Conservation (phyloP, 2,888 invertebrate genomes). For the Laspeyria flexula region DNA sequence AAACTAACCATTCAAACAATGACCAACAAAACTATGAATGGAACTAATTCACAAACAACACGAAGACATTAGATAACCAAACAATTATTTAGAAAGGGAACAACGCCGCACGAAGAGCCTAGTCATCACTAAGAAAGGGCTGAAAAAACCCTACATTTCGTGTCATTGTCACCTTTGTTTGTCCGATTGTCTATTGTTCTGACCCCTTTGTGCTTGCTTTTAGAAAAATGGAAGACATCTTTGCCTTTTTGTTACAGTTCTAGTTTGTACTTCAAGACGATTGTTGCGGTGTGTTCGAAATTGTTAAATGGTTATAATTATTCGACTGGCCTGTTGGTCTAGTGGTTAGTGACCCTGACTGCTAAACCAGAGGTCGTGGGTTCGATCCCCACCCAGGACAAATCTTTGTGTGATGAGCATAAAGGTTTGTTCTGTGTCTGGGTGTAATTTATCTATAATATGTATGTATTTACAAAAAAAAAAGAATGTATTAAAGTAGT, state of each 20-base stretch:
- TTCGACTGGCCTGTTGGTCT: too few species aligned
- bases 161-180: conserved; percentile 33
- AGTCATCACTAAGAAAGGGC: conserved; percentile 37
- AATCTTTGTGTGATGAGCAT: too few species aligned
- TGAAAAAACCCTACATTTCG: conserved; percentile 37
- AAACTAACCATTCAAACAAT: conserved; percentile 11
- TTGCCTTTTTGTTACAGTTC: conserved; percentile 16
- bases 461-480: too few species aligned
- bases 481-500: too few species aligned
- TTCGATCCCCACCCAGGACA: too few species aligned
- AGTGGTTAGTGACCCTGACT: too few species aligned
- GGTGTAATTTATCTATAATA: too few species aligned
- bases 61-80: conserved; percentile 24
- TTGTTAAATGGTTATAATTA: too few species aligned
- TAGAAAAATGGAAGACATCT: conserved; percentile 28
- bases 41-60: conserved; percentile 31
- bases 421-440: too few species aligned
- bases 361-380: too few species aligned
- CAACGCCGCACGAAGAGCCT: conserved; percentile 25
- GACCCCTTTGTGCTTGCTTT: conserved; percentile 33
- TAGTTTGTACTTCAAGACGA: not conserved
- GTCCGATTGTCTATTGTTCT: conserved; percentile 36
- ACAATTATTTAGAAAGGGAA: conserved; percentile 44
- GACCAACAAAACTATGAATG: conserved; percentile 27
- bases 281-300: not conserved